phyloP scores from a whole-genome alignment of 2,797 vertebrate species.

The Pseudotriccus pelzelni region DNA sequence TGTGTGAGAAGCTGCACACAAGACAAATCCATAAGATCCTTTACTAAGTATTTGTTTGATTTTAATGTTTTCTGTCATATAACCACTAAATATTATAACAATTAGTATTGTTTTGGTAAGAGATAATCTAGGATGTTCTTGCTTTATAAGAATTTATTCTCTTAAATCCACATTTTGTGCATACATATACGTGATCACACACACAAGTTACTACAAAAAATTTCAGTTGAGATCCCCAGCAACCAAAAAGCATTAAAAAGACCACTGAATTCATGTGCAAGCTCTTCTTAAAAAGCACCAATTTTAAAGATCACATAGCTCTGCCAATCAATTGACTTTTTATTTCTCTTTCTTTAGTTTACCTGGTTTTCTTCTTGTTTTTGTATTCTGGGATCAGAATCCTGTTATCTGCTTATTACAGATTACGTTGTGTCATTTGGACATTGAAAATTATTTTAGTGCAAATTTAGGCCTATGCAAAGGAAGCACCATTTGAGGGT shows the following conservation, averaged over 20 bases:
- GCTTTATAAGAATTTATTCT: neutral
- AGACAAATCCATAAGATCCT: neutral
- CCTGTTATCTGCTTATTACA: neutral
- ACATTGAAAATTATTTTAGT: neutral
- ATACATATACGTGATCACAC: neutral
- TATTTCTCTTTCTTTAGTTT: neutral
- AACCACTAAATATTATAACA: neutral
- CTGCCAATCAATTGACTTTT: neutral
- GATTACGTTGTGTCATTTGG: neutral
- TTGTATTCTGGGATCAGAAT: neutral
- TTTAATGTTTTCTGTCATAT: neutral
- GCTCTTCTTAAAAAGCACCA: neutral
- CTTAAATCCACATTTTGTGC: neutral
- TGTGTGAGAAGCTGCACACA: neutral
- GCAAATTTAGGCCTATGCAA: neutral
- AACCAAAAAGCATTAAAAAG: neutral
- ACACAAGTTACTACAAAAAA: neutral
- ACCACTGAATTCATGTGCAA: neutral
- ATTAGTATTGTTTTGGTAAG: neutral
- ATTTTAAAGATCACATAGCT: neutral
- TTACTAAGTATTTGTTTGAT: neutral
- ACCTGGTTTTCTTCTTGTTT: neutral
- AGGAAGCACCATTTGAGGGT: neutral
- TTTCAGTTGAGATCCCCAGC: neutral
- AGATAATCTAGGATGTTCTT: neutral